Conservation (phyloP, 2,113 vertebrate species). For the Lepidothrix coronata region DNA sequence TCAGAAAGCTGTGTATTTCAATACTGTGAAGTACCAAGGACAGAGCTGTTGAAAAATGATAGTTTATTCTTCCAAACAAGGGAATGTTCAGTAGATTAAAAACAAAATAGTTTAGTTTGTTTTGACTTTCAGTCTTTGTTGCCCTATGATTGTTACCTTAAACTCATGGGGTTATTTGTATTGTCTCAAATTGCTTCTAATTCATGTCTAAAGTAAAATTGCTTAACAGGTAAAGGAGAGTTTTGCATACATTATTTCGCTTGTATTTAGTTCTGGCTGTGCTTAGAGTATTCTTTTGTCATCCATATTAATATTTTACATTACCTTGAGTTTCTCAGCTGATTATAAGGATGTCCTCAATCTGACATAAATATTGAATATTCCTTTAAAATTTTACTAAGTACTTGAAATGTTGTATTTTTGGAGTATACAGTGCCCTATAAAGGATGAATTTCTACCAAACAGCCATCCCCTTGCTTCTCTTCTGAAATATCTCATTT, state of each 20-base stretch:
- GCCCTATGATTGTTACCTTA: background rate
- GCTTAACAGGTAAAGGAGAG: background rate
- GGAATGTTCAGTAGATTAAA: background rate
- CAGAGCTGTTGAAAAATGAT: background rate
- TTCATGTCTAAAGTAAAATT: background rate
- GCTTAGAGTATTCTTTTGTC: background rate
- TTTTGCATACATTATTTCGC: background rate
- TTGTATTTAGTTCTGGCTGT: background rate
- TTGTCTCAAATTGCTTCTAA: background rate
- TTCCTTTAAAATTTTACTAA: background rate
- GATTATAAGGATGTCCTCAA: background rate
- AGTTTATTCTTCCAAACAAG: background rate
- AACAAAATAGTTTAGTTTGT: background rate
- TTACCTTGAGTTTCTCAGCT: background rate
- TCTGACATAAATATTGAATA: background rate
- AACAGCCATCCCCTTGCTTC: background rate
- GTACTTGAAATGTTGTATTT: background rate
- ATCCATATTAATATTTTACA: background rate
- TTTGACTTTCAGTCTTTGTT: constrained; percentile 7
- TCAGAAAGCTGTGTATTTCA: background rate
- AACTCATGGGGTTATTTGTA: background rate
- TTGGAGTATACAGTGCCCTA: background rate
- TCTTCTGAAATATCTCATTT: background rate
- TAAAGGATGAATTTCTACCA: background rate
- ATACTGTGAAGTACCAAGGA: background rate